These are phyloP conservation scores for Heptascelio sp. DNA, from an alignment of 2,888 invertebrate genomes.

Conservation along the genomic window DNA sequence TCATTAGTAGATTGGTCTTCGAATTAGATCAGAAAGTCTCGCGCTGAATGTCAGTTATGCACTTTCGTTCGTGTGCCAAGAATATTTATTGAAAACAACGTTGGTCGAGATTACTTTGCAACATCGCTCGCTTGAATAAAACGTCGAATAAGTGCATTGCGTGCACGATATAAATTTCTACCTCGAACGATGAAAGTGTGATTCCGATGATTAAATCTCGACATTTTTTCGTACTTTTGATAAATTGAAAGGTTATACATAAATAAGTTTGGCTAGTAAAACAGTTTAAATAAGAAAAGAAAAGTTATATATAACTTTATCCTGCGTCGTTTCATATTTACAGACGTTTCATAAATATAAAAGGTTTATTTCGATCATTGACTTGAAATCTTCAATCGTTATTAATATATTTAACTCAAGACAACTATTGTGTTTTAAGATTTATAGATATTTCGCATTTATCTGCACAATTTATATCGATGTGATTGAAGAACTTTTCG, in stretches of 20 bases:
- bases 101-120: conserved; percentile 59
- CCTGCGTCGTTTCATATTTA: too few relatives aligned
- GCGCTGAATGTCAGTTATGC: conserved; percentile 49
- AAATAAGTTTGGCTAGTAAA: conserved; percentile 9
- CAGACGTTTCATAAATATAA: too few relatives aligned
- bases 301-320: too few relatives aligned
- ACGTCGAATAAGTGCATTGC: conserved; percentile 81
- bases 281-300: too few relatives aligned
- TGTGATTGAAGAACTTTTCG: neutral
- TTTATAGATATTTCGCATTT: conserved; percentile 40
- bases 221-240: neutral
- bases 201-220: conserved; percentile 77
- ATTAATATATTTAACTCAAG: conserved; percentile 43
- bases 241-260: neutral
- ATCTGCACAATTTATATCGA: conserved; percentile 38
- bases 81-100: conserved; percentile 78
- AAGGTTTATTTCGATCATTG: neutral
- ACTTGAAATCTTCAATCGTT: conserved; percentile 42
- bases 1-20: conserved; percentile 79
- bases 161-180: conserved; percentile 82
- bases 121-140: conserved; percentile 38
- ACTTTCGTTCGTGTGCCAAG: conserved; percentile 76
- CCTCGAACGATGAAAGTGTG: conserved; percentile 80
- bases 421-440: conserved; percentile 41
- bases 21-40: conserved; percentile 59